A percentile compares a stretch with the other conserved stretches of the same genome.
These are phyloP conservation scores for Lepidochrysops patricia DNA, from an alignment of 2,888 invertebrate genomes.

Conservation along the genomic window DNA sequence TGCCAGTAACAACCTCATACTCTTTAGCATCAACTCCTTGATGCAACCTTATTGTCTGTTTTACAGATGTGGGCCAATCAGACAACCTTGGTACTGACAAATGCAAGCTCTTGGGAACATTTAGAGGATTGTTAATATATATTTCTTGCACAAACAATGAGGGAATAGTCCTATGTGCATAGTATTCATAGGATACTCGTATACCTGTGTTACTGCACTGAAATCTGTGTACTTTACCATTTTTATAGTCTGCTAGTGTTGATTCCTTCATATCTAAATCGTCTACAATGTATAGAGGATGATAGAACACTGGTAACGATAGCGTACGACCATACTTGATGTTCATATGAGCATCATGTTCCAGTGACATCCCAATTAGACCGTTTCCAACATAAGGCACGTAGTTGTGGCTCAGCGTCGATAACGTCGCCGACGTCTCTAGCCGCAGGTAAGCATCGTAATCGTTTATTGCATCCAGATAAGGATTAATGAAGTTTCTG, in stretches of 20 bases:
- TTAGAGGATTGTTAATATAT: constrained; percentile 82
- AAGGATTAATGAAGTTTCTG: constrained; percentile 77
- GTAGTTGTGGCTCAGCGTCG: constrained; percentile 72
- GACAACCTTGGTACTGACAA: constrained; percentile 76
- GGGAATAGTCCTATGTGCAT: constrained; percentile 86
- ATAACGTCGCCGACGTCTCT: constrained; percentile 68
- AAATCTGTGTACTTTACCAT: constrained; percentile 79
- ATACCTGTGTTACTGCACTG: constrained; percentile 79
- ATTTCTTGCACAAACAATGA: constrained; percentile 88
- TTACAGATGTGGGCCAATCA: constrained; percentile 74
- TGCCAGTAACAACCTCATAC: constrained; percentile 76
- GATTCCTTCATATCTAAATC: constrained; percentile 76
- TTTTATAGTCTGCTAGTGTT: constrained; percentile 79
- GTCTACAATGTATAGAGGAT: constrained; percentile 76
- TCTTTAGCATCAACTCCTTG: constrained; percentile 72
- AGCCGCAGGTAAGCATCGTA: constrained; percentile 79
- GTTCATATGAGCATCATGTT: constrained; percentile 77
- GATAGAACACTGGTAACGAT: constrained; percentile 78
- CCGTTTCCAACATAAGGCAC: constrained; percentile 87
- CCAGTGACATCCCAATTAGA: constrained; percentile 77
- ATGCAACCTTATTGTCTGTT: constrained; percentile 67
- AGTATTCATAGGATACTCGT: constrained; percentile 79
- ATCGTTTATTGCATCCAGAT: constrained; percentile 74
- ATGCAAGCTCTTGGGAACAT: constrained; percentile 72
- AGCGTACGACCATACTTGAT: constrained; percentile 80